These are phyloP conservation scores for Venturia canescens DNA, from an alignment of 1,140 invertebrate genomes.

Conservation along the genomic window DNA sequence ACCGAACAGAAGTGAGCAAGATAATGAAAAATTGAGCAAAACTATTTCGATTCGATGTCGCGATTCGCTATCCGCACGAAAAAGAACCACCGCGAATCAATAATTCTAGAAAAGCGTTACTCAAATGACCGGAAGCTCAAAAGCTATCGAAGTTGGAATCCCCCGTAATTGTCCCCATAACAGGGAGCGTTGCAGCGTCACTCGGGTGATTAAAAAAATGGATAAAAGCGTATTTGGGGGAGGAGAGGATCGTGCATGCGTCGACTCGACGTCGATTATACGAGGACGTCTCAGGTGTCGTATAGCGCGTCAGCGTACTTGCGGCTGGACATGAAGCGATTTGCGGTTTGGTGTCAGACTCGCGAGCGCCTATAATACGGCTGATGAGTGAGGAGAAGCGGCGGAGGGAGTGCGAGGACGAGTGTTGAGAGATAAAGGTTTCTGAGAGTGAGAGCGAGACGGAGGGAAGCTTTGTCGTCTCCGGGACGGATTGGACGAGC, in stretches of 20 bases:
- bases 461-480: slow-evolving; percentile 10
- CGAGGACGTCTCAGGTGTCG: background rate
- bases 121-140: no score
- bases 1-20: no score
- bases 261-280: background rate
- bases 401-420: background rate
- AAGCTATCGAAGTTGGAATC: no score
- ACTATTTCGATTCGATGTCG: no score
- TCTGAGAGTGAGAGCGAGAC: background rate
- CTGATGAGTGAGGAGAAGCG: background rate
- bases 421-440: background rate
- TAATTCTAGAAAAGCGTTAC: no score
- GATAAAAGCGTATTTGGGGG: background rate
- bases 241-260: background rate
- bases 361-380: background rate
- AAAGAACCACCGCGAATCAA: no score
- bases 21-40: no score
- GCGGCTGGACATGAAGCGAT: slow-evolving; percentile 22
- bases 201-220: background rate
- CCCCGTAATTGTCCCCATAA: no score
- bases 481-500: no score
- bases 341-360: slow-evolving; percentile 13
- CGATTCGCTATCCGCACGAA: no score
- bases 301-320: background rate
- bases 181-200: background rate